Evolutionary conservation across 2,888 invertebrate species (phyloP).

Genomic region (Harmothoe impar): DNA sequence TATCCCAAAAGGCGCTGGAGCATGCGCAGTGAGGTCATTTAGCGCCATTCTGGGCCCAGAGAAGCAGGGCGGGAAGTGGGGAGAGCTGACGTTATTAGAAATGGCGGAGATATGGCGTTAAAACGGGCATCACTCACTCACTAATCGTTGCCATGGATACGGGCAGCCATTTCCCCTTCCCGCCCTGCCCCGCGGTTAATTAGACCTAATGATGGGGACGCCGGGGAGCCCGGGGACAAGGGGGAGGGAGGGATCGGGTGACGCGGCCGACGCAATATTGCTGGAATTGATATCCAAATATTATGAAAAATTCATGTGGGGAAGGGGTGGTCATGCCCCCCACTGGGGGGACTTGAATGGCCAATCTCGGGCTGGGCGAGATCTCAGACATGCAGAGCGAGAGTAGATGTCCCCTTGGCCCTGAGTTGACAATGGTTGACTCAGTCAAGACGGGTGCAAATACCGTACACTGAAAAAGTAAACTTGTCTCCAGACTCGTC

Average conservation of each 20-base stretch:
- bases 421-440: too few relatives aligned
- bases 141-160: conserved; percentile 41
- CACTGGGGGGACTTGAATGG: not conserved
- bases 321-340: not conserved
- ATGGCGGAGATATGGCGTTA: not conserved
- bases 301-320: conserved; percentile 43
- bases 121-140: conserved; percentile 16
- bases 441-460: too few relatives aligned
- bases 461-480: too few relatives aligned
- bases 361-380: conserved; percentile 31
- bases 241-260: not conserved
- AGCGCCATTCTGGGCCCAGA: conserved; percentile 26
- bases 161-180: not conserved
- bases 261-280: conserved; percentile 18
- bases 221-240: not conserved
- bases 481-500: too few relatives aligned
- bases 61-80: not conserved
- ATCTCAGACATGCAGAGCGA: not conserved
- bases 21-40: conserved; percentile 10
- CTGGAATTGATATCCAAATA: conserved; percentile 58
- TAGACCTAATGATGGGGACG: conserved; percentile 10
- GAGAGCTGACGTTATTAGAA: not conserved
- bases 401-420: not conserved
- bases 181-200: conserved; percentile 13
- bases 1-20: not conserved